Evolutionary conservation across 2,113 vertebrate genomes (phyloP).

Genomic region (Atlantisia rogersi): DNA sequence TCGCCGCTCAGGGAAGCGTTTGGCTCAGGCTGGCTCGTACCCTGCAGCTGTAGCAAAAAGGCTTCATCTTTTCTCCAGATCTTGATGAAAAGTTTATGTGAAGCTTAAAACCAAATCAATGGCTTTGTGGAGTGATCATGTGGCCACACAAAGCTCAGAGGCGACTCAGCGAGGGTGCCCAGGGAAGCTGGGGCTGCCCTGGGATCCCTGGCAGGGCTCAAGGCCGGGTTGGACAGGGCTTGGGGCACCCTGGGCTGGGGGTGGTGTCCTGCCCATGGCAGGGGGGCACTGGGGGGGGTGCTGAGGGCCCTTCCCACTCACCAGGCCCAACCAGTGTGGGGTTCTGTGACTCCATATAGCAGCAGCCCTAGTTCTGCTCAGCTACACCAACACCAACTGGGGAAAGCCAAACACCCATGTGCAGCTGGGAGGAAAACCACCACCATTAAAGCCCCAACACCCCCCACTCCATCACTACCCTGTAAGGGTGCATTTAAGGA

Average conservation of each 20-base stretch:
- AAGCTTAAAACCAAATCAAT: background rate
- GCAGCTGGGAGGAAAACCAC: background rate
- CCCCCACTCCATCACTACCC: background rate
- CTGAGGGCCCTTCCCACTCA: background rate
- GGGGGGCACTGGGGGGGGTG: no score
- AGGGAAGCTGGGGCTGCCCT: background rate
- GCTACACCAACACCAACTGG: background rate
- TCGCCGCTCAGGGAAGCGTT: no score
- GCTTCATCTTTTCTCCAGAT: background rate
- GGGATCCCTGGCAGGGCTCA: no score
- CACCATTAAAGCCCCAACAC: no score
- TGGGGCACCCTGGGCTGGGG: background rate
- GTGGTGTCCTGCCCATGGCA: background rate
- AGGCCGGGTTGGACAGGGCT: background rate
- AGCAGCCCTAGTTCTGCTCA: background rate
- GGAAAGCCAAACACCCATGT: background rate
- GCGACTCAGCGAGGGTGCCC: background rate
- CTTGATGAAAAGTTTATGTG: background rate
- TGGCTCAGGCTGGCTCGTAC: background rate
- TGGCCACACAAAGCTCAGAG: background rate
- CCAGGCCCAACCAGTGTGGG: background rate
- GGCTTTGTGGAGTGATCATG: background rate
- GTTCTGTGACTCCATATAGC: background rate
- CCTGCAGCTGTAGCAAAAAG: background rate
- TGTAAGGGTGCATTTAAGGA: accelerated